These are phyloP conservation scores for Pseudobourletiella spinata DNA, from an alignment of 1,140 invertebrate genomes.

Conservation along the genomic window DNA sequence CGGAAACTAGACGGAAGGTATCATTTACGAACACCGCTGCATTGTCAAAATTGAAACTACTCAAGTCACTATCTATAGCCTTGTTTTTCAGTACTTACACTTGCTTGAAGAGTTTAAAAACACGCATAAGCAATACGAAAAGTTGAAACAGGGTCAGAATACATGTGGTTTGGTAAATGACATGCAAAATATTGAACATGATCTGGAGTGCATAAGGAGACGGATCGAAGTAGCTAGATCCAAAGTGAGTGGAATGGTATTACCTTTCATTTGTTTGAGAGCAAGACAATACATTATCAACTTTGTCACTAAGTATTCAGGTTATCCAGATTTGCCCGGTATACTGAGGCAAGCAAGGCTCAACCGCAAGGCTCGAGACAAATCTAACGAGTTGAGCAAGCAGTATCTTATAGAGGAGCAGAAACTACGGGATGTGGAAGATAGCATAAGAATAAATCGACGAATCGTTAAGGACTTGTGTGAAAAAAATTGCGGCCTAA, in stretches of 20 bases:
- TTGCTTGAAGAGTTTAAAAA: slow-evolving; percentile 72
- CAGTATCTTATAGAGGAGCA: neutral
- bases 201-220: neutral
- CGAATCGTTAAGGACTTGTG: neutral
- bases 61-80: slow-evolving; percentile 1
- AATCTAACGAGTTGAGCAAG: neutral
- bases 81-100: slow-evolving; percentile 53
- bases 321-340: neutral
- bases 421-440: neutral
- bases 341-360: neutral
- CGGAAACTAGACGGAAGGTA: slow-evolving; percentile 56
- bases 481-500: neutral
- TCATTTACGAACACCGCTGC: neutral
- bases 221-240: slow-evolving; percentile 2
- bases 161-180: neutral
- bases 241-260: neutral
- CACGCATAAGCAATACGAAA: slow-evolving; percentile 60
- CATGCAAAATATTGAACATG: slow-evolving; percentile 7
- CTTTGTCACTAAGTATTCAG: neutral
- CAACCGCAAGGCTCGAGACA: neutral
- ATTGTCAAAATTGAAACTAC: neutral
- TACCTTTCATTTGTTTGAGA: too few species aligned
- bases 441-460: neutral
- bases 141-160: slow-evolving; percentile 48
- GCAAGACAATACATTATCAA: too few species aligned